Evolutionary conservation across 2,113 vertebrate genomes (phyloP).

Genomic region (Thunnus maccoyii): DNA sequence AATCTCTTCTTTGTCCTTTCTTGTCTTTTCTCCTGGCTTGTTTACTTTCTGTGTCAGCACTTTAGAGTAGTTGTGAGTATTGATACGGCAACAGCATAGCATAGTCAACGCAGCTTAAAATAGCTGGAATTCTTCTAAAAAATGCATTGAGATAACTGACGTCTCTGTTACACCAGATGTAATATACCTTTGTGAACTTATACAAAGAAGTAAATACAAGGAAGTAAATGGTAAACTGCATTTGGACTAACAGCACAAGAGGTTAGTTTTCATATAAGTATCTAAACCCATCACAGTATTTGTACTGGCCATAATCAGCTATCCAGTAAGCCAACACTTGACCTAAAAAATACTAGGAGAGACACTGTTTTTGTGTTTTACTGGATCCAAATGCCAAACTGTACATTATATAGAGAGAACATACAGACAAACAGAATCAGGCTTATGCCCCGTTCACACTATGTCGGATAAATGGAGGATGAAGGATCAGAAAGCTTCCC

Average conservation of each 20-base stretch:
- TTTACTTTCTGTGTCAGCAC: conserved; percentile 13
- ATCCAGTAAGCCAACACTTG: not conserved
- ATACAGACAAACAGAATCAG: too few relatives aligned
- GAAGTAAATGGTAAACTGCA: not conserved
- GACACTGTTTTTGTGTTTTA: not conserved
- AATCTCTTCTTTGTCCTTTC: not conserved
- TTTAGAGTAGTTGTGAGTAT: conserved; percentile 2
- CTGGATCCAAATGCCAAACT: not conserved
- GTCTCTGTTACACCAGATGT: too few relatives aligned
- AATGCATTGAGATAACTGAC: not conserved
- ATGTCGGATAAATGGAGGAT: too few relatives aligned
- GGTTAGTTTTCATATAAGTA: not conserved
- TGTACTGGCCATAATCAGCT: too few relatives aligned
- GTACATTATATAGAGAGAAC: too few relatives aligned
- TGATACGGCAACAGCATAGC: not conserved
- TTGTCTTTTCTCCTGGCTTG: not conserved
- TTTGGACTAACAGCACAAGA: conserved; percentile 2
- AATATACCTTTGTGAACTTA: not conserved
- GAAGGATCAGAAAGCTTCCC: too few relatives aligned
- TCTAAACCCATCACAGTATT: too few relatives aligned
- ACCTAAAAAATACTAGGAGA: not conserved
- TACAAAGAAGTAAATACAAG: not conserved
- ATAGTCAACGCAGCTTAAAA: conserved; percentile 12
- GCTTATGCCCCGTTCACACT: too few relatives aligned
- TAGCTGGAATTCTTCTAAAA: conserved; percentile 6